phyloP scores from a whole-genome alignment of 1,140 invertebrate genomes.

The Microplitis mediator region DNA sequence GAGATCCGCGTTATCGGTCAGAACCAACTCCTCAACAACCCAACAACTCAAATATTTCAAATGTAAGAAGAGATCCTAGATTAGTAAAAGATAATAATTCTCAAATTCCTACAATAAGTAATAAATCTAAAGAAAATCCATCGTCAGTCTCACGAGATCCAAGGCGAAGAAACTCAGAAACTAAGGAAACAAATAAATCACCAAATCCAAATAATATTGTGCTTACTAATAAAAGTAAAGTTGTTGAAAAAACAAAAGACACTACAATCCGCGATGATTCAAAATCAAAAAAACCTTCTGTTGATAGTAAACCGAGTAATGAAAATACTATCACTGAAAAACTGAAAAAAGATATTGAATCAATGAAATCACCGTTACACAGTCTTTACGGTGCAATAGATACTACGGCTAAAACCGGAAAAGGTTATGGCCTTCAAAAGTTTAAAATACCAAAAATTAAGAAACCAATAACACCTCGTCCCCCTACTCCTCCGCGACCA shows the following conservation, averaged over 20 bases:
- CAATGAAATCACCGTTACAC: slow-evolving; percentile 61
- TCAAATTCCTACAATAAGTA: neutral
- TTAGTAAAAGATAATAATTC: neutral
- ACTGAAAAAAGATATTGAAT: slow-evolving; percentile 38
- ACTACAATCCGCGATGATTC: slow-evolving; percentile 14
- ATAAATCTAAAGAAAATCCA: slow-evolving; percentile 3
- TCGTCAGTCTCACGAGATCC: slow-evolving; percentile 16
- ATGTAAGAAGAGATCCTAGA: slow-evolving; percentile 22
- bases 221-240: slow-evolving; percentile 19
- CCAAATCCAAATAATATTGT: slow-evolving; percentile 23
- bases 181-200: slow-evolving; percentile 19
- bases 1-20: slow-evolving; percentile 18
- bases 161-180: slow-evolving; percentile 15
- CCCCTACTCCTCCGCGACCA: slow-evolving; percentile 32
- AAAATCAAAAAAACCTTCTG: slow-evolving; percentile 35
- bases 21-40: neutral
- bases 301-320: slow-evolving; percentile 40
- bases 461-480: slow-evolving; percentile 32
- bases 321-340: slow-evolving; percentile 45
- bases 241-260: slow-evolving; percentile 22
- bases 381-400: slow-evolving; percentile 65
- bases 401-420: slow-evolving; percentile 52
- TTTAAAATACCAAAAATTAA: slow-evolving; percentile 72
- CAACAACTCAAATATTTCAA: neutral
- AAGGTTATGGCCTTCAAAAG: slow-evolving; percentile 67